Conservation (phyloP, 2,888 invertebrate species). For the Helobdella robusta region DNA sequence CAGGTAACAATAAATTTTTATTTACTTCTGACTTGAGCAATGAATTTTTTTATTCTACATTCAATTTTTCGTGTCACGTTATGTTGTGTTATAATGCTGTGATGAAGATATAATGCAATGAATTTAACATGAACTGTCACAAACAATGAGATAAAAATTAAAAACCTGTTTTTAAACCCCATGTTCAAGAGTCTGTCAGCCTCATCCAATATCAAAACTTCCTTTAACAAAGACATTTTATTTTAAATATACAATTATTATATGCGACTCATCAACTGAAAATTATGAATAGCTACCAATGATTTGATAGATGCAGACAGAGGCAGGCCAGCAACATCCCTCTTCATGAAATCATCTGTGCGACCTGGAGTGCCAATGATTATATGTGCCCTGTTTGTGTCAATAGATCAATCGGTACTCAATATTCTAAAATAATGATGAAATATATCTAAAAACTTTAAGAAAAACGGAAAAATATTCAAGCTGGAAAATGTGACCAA, state of each 20-base stretch:
- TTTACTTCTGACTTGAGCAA: too few species aligned
- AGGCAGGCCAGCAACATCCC: constrained; percentile 38
- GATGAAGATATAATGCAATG: too few species aligned
- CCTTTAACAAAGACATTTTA: constrained; percentile 50
- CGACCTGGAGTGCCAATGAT: constrained; percentile 89
- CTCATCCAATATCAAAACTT: constrained; percentile 86
- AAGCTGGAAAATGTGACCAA: neutral
- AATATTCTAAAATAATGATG: neutral
- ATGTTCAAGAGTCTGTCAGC: constrained; percentile 86
- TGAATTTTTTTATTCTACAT: too few species aligned
- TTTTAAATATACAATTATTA: neutral
- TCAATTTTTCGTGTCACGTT: too few species aligned
- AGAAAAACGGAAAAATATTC: neutral
- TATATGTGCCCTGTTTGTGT: constrained; percentile 58
- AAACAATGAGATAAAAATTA: constrained; percentile 12
- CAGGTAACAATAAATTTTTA: too few species aligned
- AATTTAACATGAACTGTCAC: neutral
- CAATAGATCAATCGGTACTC: neutral
- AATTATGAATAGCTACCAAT: constrained; percentile 34
- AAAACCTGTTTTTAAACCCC: constrained; percentile 66
- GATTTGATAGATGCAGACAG: constrained; percentile 65
- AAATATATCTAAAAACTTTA: neutral
- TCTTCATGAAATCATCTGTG: constrained; percentile 64
- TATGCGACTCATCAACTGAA: neutral
- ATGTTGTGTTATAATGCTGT: too few species aligned